Percentiles rank a stretch among this genome's conserved stretches.
These are phyloP conservation scores for Spodoptera exigua DNA, from an alignment of 2,888 invertebrate genomes.

Conservation along the genomic window DNA sequence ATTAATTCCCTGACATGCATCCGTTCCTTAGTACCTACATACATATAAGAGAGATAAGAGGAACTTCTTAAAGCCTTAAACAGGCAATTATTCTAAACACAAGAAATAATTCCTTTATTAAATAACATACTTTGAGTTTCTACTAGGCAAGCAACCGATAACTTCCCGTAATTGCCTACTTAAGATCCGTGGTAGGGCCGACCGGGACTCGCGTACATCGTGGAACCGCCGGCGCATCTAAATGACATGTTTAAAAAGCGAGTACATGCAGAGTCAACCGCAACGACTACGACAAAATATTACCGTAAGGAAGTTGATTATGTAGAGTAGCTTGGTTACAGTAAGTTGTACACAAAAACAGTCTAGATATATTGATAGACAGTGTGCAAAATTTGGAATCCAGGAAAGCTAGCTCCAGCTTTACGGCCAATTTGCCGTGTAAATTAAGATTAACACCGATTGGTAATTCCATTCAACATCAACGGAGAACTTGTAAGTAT, in stretches of 20 bases:
- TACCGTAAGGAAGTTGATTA: neutral
- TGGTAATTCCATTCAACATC: no score
- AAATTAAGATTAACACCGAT: no score
- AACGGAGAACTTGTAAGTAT: neutral
- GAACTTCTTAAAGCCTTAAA: no score
- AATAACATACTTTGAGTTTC: conserved; percentile 4
- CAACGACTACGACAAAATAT: conserved; percentile 7
- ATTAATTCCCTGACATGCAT: no score
- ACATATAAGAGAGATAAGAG: no score
- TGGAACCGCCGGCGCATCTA: conserved; percentile 34
- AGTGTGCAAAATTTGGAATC: neutral
- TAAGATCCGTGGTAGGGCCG: conserved; percentile 13
- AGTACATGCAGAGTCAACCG: conserved; percentile 24
- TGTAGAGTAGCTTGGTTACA: neutral
- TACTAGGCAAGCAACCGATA: conserved; percentile 3
- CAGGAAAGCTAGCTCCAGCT: no score
- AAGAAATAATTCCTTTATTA: no score
- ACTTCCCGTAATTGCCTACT: conserved; percentile 43
- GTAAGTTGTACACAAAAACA: no score
- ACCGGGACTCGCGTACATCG: conserved; percentile 31
- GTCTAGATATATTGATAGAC: neutral
- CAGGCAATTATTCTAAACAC: no score
- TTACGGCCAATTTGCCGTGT: no score
- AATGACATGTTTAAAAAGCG: conserved; percentile 41
- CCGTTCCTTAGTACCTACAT: no score